These are phyloP conservation scores for Rhingia campestris DNA, from an alignment of 2,888 invertebrate species.

Conservation along the genomic window DNA sequence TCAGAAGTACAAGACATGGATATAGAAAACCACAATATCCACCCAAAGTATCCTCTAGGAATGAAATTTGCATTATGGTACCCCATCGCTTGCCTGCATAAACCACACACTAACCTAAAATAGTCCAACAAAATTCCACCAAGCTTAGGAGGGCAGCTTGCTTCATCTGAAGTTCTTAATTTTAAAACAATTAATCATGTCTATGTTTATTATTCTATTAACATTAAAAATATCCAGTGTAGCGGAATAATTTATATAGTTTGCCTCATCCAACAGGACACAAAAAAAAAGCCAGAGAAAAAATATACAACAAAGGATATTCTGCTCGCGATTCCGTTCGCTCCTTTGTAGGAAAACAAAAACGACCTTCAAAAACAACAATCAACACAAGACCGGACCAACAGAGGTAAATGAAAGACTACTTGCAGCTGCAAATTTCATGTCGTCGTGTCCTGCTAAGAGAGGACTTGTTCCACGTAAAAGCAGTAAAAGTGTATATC, in stretches of 20 bases:
- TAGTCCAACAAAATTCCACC: constrained; percentile 6
- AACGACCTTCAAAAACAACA: constrained; percentile 13
- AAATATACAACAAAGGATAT: constrained; percentile 34
- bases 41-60: too few relatives aligned
- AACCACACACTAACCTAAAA: not conserved
- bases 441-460: not conserved
- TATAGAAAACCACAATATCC: too few relatives aligned
- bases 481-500: too few relatives aligned
- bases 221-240: constrained; percentile 71
- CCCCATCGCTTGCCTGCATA: too few relatives aligned
- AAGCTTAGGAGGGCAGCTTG: not conserved
- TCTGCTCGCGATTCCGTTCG: not conserved
- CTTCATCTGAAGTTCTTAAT: constrained; percentile 64
- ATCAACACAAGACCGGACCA: constrained; percentile 38
- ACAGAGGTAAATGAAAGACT: constrained; percentile 36
- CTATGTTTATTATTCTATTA: constrained; percentile 73
- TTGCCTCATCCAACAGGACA: constrained; percentile 21
- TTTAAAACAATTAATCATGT: constrained; percentile 74
- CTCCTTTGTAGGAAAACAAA: not conserved
- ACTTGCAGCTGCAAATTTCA: constrained; percentile 28
- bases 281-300: not conserved
- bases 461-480: constrained; percentile 33
- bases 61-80: too few relatives aligned
- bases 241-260: constrained; percentile 68
- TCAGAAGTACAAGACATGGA: too few relatives aligned